Evolutionary conservation across 2,113 vertebrate genomes (phyloP).

Genomic region (Falcunculus frontatus): DNA sequence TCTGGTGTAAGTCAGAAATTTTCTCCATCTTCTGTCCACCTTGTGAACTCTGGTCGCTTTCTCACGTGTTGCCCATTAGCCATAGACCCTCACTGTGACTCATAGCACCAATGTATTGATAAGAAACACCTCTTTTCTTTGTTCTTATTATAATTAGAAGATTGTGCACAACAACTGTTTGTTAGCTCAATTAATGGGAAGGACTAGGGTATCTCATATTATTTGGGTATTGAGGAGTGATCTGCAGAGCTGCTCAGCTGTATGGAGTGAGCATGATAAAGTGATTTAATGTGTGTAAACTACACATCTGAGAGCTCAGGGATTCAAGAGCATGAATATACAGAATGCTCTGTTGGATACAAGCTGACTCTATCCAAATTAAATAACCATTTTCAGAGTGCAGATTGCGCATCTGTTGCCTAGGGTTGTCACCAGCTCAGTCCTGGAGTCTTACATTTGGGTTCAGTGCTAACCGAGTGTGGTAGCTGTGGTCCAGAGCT

Average conservation of each 20-base stretch:
- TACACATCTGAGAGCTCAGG: not conserved
- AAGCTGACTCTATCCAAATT: not conserved
- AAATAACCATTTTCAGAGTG: not conserved
- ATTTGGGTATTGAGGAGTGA: not conserved
- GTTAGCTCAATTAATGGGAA: not conserved
- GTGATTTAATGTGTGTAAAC: not conserved
- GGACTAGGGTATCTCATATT: not conserved
- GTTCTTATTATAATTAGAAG: not conserved
- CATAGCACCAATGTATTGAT: not conserved
- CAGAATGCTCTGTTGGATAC: not conserved
- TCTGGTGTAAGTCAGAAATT: not conserved
- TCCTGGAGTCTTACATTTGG: not conserved
- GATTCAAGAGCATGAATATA: not conserved
- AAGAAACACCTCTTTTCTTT: not conserved
- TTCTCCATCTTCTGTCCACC: not conserved
- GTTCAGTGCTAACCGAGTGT: not conserved
- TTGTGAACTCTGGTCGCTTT: not conserved
- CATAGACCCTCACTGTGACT: not conserved
- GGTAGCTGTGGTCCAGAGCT: not conserved
- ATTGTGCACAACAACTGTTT: not conserved
- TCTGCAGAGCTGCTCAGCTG: not conserved
- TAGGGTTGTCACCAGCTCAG: not conserved
- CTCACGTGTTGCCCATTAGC: not conserved
- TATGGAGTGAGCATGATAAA: not conserved
- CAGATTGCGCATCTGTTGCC: not conserved